Evolutionary conservation across 2,888 invertebrate genomes (phyloP).

Genomic region (Cryptosula pallasiana): DNA sequence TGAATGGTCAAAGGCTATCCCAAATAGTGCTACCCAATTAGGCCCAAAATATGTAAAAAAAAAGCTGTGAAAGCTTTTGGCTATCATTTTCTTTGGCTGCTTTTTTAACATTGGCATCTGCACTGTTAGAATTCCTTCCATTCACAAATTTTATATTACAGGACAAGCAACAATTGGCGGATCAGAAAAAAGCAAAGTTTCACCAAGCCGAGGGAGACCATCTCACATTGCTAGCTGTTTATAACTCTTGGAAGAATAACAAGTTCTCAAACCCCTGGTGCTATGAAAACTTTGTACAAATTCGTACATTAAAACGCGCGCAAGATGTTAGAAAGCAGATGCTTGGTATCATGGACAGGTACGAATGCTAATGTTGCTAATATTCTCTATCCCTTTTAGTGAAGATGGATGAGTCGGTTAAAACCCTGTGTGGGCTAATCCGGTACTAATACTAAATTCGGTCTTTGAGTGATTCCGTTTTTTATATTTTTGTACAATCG

Average conservation of each 20-base stretch:
- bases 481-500: too few species aligned
- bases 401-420: not conserved
- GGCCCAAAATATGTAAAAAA: too few species aligned
- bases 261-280: constrained; percentile 99
- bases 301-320: constrained; percentile 88
- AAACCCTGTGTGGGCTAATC: too few species aligned
- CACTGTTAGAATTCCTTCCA: too few species aligned
- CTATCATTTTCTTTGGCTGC: too few species aligned
- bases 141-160: too few species aligned
- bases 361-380: constrained; percentile 30
- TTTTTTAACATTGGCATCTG: too few species aligned
- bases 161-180: constrained; percentile 70
- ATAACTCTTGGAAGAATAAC: constrained; percentile 98
- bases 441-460: too few species aligned
- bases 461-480: too few species aligned
- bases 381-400: not conserved
- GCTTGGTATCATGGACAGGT: constrained; percentile 93
- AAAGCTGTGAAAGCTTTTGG: too few species aligned
- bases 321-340: constrained; percentile 97
- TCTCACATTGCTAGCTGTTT: constrained; percentile 91
- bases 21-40: too few species aligned
- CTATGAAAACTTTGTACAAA: constrained; percentile 98
- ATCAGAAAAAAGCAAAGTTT: constrained; percentile 98
- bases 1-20: too few species aligned
- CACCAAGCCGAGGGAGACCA: constrained; percentile 99